Base-by-base conservation (phyloP, 2,113 vertebrate species). In the Erythrocebus patas region DNA sequence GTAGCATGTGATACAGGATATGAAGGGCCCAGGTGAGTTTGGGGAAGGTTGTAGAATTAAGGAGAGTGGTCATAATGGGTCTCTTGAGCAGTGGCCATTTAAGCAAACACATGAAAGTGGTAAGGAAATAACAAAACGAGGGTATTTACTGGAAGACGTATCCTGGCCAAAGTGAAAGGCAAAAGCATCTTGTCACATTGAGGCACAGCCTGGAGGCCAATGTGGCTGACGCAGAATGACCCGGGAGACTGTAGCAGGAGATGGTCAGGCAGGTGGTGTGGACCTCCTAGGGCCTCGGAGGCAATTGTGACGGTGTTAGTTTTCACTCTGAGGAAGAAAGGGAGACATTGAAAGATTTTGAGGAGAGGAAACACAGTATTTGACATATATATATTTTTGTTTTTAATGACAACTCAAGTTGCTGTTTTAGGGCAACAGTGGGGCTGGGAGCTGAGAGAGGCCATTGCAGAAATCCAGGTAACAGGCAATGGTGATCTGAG, bases 231-330 rank as follows among this genome's bases (percentile, higher is more conserved):
- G 45, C 23, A 38, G 14, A 50, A 32, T 45, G 50, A 75, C 22
- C 50, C 23, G 1, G 7, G 27, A 4, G 0, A 38, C 1, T 38
- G 25, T 16, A 50, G 10, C 0, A 30, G 27, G 45, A 84, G 72
- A 35, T 22, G 55, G 83, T 78, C 27, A 7, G 48, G 55, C 0
- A 16, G 22, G 55, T 7, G 1, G 45, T 0, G 3, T 45, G 4
- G 10, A 22, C 38, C 43, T 32, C 0, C 3, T 1, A 38, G 45
- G 50, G 25, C 14, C 40, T 55, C 18, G 5, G 9, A 61, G 40
- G 18, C 30, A 30, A 8, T 16, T n/a, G 3, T 61, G 25, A 83
- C 27, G 45, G 5, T 27, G 55, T 87, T 40, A 68, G 40, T 18
- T 89, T 85, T 95, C 61, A 38, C 5, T 43, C 88, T 61, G 18